phyloP scores from a whole-genome alignment of 1,140 invertebrate genomes.

The Camponotus floridanus region DNA sequence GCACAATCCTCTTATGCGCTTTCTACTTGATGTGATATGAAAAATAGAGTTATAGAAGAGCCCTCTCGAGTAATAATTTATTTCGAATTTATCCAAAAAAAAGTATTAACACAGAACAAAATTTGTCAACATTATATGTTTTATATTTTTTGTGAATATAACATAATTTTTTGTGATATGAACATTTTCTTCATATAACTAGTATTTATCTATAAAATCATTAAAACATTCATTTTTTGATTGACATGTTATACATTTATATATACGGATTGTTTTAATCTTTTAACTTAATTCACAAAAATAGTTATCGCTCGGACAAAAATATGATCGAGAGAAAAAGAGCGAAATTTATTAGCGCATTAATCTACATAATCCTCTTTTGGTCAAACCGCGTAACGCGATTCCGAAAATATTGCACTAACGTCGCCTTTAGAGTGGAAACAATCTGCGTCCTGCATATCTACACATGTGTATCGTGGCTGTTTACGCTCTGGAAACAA shows the following conservation, averaged over 20 bases:
- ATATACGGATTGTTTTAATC: neutral
- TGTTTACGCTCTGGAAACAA: neutral
- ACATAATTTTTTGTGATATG: neutral
- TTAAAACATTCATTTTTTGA: neutral
- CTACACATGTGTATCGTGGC: neutral
- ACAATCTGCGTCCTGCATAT: slow-evolving; percentile 16
- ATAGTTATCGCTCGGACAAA: neutral
- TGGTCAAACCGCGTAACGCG: slow-evolving; percentile 11
- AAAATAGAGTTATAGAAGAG: slow-evolving; percentile 42
- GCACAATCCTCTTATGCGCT: slow-evolving; percentile 47
- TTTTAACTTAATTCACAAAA: slow-evolving; percentile 23
- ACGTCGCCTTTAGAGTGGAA: neutral
- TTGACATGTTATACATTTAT: no score
- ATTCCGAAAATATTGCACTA: slow-evolving; percentile 37
- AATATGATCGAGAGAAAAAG: neutral
- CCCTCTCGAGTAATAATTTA: neutral
- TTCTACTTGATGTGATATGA: slow-evolving; percentile 19
- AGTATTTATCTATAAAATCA: neutral
- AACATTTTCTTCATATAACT: neutral
- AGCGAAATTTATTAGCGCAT: slow-evolving; percentile 23
- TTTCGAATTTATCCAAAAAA: slow-evolving; percentile 20
- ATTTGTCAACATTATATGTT: no score
- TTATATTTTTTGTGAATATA: neutral
- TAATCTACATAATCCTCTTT: slow-evolving; percentile 24
- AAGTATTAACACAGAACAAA: neutral